These are phyloP conservation scores for Chrosomus eos DNA, from an alignment of 2,797 vertebrate species.

Conservation along the genomic window DNA sequence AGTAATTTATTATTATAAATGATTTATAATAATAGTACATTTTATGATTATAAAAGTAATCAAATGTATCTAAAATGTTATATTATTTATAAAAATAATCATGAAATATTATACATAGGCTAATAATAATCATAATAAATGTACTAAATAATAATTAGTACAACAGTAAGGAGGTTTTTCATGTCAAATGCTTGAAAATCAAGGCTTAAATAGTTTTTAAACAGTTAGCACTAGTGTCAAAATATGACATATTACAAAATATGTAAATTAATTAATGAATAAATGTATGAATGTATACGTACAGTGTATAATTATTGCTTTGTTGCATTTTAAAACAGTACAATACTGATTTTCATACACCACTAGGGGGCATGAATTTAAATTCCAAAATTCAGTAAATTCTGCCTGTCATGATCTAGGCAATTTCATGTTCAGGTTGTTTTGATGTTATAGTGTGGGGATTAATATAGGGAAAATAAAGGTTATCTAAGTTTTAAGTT, in stretches of 20 bases:
- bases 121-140: neutral
- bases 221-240: neutral
- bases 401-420: slow-evolving; percentile 16
- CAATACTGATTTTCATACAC: neutral
- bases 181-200: neutral
- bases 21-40: neutral
- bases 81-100: neutral
- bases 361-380: slow-evolving; percentile 42
- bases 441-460: slow-evolving; percentile 8
- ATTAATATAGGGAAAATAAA: slow-evolving; percentile 19
- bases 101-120: neutral
- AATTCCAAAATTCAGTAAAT: neutral
- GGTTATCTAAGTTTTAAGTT: slow-evolving; percentile 33
- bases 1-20: neutral
- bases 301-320: neutral
- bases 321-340: neutral
- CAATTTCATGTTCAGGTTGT: slow-evolving; percentile 7
- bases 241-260: too few relatives aligned
- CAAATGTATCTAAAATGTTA: neutral
- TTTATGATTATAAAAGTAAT: neutral
- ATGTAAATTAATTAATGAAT: neutral
- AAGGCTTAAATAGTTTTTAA: neutral
- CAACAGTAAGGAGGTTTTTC: neutral
- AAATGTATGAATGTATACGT: neutral
- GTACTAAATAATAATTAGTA: neutral